These are phyloP conservation scores for Tetraneura akinire DNA, from an alignment of 1,140 invertebrate genomes.

Conservation along the genomic window DNA sequence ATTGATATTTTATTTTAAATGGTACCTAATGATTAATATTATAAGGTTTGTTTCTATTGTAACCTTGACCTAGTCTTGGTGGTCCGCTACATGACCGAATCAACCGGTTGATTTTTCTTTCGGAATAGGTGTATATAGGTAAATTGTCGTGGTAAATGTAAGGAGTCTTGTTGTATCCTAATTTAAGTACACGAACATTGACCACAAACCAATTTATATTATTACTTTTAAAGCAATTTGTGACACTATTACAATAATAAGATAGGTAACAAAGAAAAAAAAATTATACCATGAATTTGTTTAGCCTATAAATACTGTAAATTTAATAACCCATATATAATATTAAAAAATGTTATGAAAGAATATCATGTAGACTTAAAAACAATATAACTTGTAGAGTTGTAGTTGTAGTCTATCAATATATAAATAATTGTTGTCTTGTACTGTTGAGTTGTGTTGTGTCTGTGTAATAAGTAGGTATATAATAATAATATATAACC, in stretches of 20 bases:
- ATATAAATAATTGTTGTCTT: too few species aligned
- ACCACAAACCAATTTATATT: background rate
- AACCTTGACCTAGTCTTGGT: conserved; percentile 47
- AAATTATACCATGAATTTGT: background rate
- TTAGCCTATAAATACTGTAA: background rate
- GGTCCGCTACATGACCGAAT: conserved; percentile 49
- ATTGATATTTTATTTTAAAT: background rate
- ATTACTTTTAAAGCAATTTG: background rate
- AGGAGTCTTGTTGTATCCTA: background rate
- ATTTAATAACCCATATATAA: too few species aligned
- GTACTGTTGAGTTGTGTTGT: too few species aligned
- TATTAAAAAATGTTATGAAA: too few species aligned
- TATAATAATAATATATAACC: too few species aligned
- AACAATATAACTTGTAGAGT: too few species aligned
- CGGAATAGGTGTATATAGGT: background rate
- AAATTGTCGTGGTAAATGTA: background rate
- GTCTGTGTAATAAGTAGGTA: too few species aligned
- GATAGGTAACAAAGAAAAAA: background rate
- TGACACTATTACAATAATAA: too few species aligned
- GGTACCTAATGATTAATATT: background rate
- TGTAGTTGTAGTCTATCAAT: too few species aligned
- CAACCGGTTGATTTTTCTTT: conserved; percentile 37
- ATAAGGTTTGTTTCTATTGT: conserved; percentile 4
- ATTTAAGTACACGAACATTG: background rate
- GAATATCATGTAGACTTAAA: too few species aligned